Evolutionary conservation across 2,888 invertebrate species (phyloP).

Genomic region (Dichetophora obliterata): DNA sequence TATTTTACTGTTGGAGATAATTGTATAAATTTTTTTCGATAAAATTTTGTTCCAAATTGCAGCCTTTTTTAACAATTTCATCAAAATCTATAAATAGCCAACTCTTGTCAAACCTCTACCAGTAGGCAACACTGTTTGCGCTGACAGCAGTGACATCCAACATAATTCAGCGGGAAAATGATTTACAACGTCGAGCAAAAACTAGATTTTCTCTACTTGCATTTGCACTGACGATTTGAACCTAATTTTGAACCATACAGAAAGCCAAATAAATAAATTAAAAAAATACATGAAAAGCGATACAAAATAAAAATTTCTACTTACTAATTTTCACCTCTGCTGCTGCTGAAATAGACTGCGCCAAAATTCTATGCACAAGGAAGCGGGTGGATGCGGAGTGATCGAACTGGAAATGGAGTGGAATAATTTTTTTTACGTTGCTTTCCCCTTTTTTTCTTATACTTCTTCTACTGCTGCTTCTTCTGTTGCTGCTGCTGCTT

Average conservation of each 20-base stretch:
- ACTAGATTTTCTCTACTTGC: background rate
- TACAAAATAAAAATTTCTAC: background rate
- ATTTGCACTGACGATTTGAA: too few relatives aligned
- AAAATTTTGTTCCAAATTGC: too few relatives aligned
- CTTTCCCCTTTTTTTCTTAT: conserved; percentile 23
- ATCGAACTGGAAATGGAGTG: conserved; percentile 32
- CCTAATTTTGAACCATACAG: background rate
- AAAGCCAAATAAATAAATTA: background rate
- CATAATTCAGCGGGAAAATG: conserved; percentile 35
- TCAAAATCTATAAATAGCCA: too few relatives aligned
- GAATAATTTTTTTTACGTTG: conserved; percentile 26
- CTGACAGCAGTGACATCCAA: conserved; percentile 25
- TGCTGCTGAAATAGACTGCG: background rate
- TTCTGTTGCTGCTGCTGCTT: background rate
- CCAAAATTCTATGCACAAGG: conserved; percentile 13
- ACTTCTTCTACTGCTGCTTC: background rate
- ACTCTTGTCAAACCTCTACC: too few relatives aligned
- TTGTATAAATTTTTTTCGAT: too few relatives aligned
- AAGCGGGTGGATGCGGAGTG: conserved; percentile 31
- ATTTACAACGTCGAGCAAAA: background rate
- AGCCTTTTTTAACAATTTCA: too few relatives aligned
- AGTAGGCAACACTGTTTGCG: conserved; percentile 19
- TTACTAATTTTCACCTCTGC: background rate
- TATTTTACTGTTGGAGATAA: too few relatives aligned
- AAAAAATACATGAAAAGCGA: background rate